These are phyloP conservation scores for Pangasius djambal DNA, from an alignment of 2,797 vertebrate species.

Conservation along the genomic window DNA sequence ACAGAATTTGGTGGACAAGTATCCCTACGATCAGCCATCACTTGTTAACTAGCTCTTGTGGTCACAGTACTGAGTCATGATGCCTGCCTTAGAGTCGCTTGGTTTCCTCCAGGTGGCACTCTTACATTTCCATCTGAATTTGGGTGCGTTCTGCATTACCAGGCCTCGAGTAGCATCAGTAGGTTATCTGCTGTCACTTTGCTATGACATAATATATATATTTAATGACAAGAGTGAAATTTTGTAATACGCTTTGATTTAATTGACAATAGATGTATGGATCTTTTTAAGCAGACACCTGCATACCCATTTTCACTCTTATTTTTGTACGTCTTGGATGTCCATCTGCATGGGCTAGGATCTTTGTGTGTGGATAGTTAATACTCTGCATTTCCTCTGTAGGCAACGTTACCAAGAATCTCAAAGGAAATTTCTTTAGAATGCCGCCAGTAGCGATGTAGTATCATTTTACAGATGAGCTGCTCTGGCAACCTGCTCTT, in stretches of 20 bases:
- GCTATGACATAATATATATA: too few relatives aligned
- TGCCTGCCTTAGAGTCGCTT: neutral
- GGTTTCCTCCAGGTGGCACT: constrained; percentile 70
- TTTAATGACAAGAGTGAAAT: neutral
- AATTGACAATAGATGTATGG: neutral
- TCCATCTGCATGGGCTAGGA: neutral
- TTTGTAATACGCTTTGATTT: neutral
- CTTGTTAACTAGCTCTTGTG: neutral
- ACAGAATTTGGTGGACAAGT: neutral
- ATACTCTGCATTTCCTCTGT: neutral
- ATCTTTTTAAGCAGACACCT: neutral
- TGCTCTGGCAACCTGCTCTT: neutral
- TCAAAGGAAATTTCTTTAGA: neutral
- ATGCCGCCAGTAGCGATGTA: neutral
- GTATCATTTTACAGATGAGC: neutral
- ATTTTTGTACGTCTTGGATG: neutral
- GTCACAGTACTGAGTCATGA: neutral
- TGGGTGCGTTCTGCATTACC: neutral
- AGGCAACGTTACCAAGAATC: neutral
- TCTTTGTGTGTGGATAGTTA: neutral
- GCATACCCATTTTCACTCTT: neutral
- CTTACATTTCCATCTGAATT: constrained; percentile 54
- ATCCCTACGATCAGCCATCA: neutral
- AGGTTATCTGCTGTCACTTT: neutral
- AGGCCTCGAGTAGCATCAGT: neutral